Evolutionary conservation across 2,888 invertebrate species (phyloP).

Genomic region (Nemapogon koenigi): DNA sequence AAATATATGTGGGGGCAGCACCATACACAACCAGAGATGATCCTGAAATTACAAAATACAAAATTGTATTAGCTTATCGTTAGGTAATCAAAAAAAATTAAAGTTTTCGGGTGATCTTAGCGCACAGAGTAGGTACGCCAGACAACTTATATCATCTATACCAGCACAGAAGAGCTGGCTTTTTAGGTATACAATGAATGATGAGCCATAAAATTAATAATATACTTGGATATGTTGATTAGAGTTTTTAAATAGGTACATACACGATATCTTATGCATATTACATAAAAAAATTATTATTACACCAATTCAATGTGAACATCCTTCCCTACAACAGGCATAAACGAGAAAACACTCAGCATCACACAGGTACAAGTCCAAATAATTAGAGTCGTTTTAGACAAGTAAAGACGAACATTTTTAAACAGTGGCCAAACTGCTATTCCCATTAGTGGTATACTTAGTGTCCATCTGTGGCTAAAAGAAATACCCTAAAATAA

Average conservation of each 20-base stretch:
- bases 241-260: too few species aligned
- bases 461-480: constrained; percentile 68
- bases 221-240: too few species aligned
- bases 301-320: constrained; percentile 68
- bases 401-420: constrained; percentile 27
- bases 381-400: constrained; percentile 26
- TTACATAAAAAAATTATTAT: constrained; percentile 30
- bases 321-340: constrained; percentile 77
- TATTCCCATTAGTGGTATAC: constrained; percentile 65
- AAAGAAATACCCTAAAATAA: constrained; percentile 64
- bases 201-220: too few species aligned
- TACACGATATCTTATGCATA: constrained; percentile 2
- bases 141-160: too few species aligned
- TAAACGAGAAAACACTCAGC: constrained; percentile 77
- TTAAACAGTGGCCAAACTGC: constrained; percentile 58
- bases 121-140: too few species aligned
- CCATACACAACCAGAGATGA: constrained; percentile 39
- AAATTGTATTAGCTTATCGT: too few species aligned
- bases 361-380: constrained; percentile 54
- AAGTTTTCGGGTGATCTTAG: too few species aligned
- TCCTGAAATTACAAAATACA: constrained; percentile 26
- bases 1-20: constrained; percentile 24
- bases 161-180: too few species aligned
- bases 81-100: too few species aligned
- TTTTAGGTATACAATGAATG: too few species aligned